These are phyloP conservation scores for Cosmopolites sordidus DNA, from an alignment of 2,888 invertebrate species.

Conservation along the genomic window DNA sequence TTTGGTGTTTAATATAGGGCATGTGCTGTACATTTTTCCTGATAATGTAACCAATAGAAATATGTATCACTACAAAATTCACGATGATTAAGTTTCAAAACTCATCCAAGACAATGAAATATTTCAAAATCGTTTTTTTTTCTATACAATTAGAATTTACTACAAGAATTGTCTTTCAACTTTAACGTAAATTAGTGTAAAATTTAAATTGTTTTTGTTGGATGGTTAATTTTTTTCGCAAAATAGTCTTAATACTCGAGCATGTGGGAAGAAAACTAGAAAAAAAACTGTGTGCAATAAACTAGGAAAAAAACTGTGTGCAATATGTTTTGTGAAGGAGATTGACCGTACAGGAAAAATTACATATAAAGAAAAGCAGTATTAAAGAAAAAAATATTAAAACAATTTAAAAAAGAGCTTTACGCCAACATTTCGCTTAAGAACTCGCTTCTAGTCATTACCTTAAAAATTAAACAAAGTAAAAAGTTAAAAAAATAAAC, in stretches of 20 bases:
- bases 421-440: slow-evolving; percentile 3
- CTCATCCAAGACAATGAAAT: neutral
- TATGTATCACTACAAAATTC: too few relatives aligned
- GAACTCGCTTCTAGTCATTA: slow-evolving; percentile 18
- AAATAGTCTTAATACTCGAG: too few relatives aligned
- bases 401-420: neutral
- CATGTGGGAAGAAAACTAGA: too few relatives aligned
- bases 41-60: neutral
- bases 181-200: slow-evolving; percentile 12
- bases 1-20: slow-evolving; percentile 28
- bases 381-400: neutral
- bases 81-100: neutral
- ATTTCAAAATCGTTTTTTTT: neutral
- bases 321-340: neutral
- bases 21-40: slow-evolving; percentile 10
- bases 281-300: too few relatives aligned
- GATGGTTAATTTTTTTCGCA: neutral
- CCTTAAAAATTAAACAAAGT: too few relatives aligned
- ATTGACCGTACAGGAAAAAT: too few relatives aligned
- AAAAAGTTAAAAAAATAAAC: slow-evolving; percentile 2
- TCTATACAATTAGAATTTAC: neutral
- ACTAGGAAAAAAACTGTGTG: too few relatives aligned
- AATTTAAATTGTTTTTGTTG: neutral
- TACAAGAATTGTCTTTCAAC: slow-evolving; percentile 16
- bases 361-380: neutral